A percentile compares a stretch with the other conserved stretches of the same genome.
phyloP scores from a whole-genome alignment of 2,113 vertebrate species.

The Bos javanicus region DNA sequence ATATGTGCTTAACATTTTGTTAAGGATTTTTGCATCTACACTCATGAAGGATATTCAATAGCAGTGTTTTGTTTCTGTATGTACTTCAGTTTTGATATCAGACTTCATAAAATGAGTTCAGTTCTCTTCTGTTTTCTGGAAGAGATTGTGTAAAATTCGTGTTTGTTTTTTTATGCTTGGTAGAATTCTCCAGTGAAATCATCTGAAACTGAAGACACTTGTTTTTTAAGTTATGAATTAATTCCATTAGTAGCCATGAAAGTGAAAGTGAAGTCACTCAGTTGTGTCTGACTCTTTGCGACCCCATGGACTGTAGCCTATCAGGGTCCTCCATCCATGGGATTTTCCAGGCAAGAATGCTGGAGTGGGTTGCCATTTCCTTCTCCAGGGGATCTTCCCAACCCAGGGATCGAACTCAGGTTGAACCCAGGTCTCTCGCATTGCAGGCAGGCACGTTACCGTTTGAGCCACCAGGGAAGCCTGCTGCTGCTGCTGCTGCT shows the following conservation, averaged over 20 bases:
- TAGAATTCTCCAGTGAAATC: neutral
- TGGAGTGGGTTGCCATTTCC: no score
- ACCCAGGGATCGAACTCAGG: no score
- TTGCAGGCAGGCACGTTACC: no score
- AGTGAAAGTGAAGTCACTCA: no score
- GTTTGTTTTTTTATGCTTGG: neutral
- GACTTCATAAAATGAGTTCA: neutral
- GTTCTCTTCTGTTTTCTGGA: neutral
- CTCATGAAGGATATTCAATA: neutral
- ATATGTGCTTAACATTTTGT: neutral
- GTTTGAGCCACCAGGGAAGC: no score
- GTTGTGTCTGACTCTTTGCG: fast-evolving
- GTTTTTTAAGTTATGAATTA: neutral
- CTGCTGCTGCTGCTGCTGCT: no score
- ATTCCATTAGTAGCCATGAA: no score
- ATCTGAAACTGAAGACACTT: neutral
- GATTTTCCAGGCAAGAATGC: no score
- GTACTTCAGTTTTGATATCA: neutral
- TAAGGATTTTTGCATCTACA: neutral
- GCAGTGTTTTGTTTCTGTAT: neutral
- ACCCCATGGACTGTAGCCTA: no score
- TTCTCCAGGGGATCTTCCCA: no score
- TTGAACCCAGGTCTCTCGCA: no score
- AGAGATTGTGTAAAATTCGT: neutral
- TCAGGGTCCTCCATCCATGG: no score